Evolutionary conservation across 2,797 vertebrate genomes (phyloP).

Genomic region (Premnoplex brunnescens): DNA sequence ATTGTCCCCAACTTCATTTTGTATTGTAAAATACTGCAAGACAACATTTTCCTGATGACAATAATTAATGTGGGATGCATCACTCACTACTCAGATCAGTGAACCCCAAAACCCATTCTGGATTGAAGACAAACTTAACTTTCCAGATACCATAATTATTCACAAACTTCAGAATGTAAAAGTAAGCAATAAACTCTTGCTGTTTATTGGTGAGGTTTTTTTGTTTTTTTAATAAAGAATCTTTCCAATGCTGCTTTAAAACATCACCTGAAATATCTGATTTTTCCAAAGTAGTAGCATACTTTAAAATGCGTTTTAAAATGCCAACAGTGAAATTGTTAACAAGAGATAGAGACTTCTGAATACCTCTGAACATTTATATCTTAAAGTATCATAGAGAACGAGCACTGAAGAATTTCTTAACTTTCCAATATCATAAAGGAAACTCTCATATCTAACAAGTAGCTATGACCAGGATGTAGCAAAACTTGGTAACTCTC

Average conservation of each 20-base stretch:
- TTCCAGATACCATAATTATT: background rate
- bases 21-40: background rate
- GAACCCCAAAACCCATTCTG: background rate
- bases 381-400: background rate
- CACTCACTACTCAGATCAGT: background rate
- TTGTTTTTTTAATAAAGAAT: background rate
- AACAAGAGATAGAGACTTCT: background rate
- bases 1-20: background rate
- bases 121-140: background rate
- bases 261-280: background rate
- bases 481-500: background rate
- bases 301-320: background rate
- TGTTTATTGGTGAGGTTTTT: background rate
- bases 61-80: background rate
- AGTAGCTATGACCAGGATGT: background rate
- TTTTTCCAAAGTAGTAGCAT: background rate
- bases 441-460: background rate
- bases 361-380: background rate
- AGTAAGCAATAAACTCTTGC: background rate
- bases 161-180: background rate
- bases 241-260: background rate
- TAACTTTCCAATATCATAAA: background rate
- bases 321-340: background rate
- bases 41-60: background rate
- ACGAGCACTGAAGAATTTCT: background rate